phyloP scores from a whole-genome alignment of 2,113 vertebrate species.

The Verasper variegatus region DNA sequence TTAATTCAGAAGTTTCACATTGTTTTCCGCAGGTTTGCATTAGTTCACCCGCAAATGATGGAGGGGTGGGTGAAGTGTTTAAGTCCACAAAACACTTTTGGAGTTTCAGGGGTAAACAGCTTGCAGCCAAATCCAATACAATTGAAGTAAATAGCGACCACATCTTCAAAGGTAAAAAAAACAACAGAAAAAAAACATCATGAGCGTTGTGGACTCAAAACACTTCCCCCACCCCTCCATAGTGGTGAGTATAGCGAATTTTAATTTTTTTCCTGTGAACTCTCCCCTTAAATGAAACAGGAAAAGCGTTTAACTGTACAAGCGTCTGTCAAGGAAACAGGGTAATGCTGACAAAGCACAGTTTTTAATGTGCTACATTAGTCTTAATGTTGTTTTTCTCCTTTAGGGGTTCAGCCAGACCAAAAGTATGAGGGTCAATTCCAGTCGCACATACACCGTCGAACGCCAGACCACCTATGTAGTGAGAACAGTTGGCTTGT shows the following conservation, averaged over 20 bases:
- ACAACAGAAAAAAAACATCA: too few relatives aligned
- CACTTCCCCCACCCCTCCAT: too few relatives aligned
- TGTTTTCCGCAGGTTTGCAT: constrained; percentile 8
- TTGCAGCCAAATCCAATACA: too few relatives aligned
- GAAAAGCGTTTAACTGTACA: constrained; percentile 41
- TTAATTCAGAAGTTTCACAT: constrained; percentile 2
- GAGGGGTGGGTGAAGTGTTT: too few relatives aligned
- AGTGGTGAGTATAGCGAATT: too few relatives aligned
- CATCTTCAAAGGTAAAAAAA: too few relatives aligned
- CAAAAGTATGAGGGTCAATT: constrained; percentile 57
- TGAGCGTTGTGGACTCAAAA: too few relatives aligned
- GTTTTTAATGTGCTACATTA: constrained; percentile 52
- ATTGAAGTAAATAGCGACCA: too few relatives aligned
- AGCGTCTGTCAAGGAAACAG: constrained; percentile 9
- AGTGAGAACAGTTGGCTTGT: constrained; percentile 70
- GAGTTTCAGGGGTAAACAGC: too few relatives aligned
- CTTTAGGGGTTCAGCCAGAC: constrained; percentile 57
- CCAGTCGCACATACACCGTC: constrained; percentile 18
- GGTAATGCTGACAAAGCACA: constrained; percentile 46
- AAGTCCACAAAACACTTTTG: too few relatives aligned
- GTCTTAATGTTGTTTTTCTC: constrained; percentile 62
- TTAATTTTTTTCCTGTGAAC: too few relatives aligned
- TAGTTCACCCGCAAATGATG: too few relatives aligned
- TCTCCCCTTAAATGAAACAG: background rate
- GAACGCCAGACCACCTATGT: constrained; percentile 76